Evolutionary conservation across 2,797 vertebrate genomes (phyloP).

Genomic region (Eupleurogrammus muticus): DNA sequence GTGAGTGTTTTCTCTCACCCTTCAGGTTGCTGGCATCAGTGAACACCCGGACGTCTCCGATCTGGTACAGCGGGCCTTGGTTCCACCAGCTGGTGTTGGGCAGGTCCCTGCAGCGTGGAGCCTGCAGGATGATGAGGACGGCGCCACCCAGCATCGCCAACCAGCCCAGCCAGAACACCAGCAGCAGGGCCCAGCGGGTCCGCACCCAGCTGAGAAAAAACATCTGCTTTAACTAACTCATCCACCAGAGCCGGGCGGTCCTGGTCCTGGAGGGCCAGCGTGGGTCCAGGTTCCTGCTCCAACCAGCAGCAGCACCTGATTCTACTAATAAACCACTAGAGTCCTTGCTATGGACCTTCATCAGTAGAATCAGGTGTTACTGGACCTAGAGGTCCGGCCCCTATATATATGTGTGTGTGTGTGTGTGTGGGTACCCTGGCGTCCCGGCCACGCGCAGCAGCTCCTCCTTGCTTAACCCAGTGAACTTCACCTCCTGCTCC

Average conservation of each 20-base stretch:
- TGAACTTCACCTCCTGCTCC: conserved; percentile 83
- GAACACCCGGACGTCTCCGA: conserved; percentile 81
- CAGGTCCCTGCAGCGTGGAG: conserved; percentile 87
- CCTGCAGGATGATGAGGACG: conserved; percentile 88
- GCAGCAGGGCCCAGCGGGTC: conserved; percentile 87
- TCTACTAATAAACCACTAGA: too few species aligned
- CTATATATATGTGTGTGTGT: background rate
- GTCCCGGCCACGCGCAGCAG: conserved; percentile 89
- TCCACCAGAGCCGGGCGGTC: too few species aligned
- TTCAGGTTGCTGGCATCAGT: conserved; percentile 64
- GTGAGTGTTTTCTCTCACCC: conserved; percentile 75
- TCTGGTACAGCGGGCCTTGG: conserved; percentile 86
- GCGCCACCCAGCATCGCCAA: conserved; percentile 89
- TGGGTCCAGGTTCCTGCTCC: too few species aligned
- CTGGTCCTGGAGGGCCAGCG: too few species aligned
- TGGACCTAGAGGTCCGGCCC: too few species aligned
- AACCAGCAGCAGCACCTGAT: too few species aligned
- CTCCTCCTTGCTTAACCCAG: conserved; percentile 91
- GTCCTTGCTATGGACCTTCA: too few species aligned
- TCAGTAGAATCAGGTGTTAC: too few species aligned
- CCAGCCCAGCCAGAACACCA: conserved; percentile 93
- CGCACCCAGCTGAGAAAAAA: conserved; percentile 85
- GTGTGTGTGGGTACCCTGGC: conserved; percentile 73
- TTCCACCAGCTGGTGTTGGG: conserved; percentile 88
- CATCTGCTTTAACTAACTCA: background rate